Evolutionary conservation across 2,113 vertebrate species (phyloP).

Genomic region (Uropsilus gracilis): DNA sequence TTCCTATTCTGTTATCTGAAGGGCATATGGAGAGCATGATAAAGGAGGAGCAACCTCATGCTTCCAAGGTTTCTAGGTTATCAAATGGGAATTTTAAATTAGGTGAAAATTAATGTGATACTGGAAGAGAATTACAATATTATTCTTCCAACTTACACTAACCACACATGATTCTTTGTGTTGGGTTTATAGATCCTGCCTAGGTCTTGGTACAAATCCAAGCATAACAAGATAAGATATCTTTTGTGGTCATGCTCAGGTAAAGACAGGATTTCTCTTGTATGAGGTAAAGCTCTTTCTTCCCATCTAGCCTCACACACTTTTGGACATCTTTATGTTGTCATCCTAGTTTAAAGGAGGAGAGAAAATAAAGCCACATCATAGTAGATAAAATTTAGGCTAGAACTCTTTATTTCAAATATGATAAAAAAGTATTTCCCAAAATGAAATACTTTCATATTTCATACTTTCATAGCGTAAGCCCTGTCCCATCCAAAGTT

Average conservation of each 20-base stretch:
- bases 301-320: neutral
- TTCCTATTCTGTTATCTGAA: neutral
- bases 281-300: constrained; percentile 48
- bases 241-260: constrained; percentile 19
- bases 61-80: constrained; percentile 33
- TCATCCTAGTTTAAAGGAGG: constrained; percentile 10
- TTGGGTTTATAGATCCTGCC: constrained; percentile 44
- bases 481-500: neutral
- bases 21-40: neutral
- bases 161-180: constrained; percentile 35
- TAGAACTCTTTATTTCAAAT: neutral
- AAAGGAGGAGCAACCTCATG: neutral
- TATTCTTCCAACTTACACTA: constrained; percentile 37
- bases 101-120: constrained; percentile 36
- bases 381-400: constrained; percentile 2
- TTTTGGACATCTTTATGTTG: neutral
- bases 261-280: constrained; percentile 62
- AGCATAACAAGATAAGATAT: constrained; percentile 63
- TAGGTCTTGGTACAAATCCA: constrained; percentile 38
- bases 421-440: neutral
- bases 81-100: constrained; percentile 55
- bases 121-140: constrained; percentile 42
- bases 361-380: neutral
- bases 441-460: no score
- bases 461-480: neutral